Base-by-base conservation (phyloP, 2,888 invertebrate genomes). In the Sicus ferrugineus region DNA sequence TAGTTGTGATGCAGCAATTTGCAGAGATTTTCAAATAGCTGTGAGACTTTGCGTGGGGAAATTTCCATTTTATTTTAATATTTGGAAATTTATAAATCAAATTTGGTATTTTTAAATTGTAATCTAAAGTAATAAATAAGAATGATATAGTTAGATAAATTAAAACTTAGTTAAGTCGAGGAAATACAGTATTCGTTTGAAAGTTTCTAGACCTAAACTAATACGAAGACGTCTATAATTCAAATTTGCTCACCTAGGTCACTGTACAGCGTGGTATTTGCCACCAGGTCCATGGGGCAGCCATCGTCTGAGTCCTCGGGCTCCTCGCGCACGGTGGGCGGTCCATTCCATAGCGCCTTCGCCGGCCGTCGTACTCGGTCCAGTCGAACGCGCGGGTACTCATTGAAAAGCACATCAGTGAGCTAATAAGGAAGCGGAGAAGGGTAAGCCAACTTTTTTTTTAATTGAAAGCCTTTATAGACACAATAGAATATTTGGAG, bases 281-380 rank as follows among this genome's bases (percentile, higher is more conserved):
- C 72, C 69, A 80, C 80, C 69, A 85, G 80, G 66, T 85, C 85
- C 73, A 84, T 82, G 58, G 81, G 79, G 59, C 81, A 82, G 61
- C 81, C 79, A 75, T 85, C 85, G 21, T 52, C 1, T 0, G 83
- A 80, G 61, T 87, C 88, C 78, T 89, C 89, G 70, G 88, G 88
- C 80, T 90, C 90, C 77, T 89, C 89, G 75, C 88, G 86, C 71
- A 89, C 84, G 46, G 89, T 89, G 19, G 90, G 89, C 38, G 89
- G 89, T 2, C 88, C 88, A 73, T 87, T 87, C 79, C 89, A 85
- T 78, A 90, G 88, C 0, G 80, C 79, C 75, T 82, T 83, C 16
- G 77, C 80, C 2, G 83, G 82, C 72, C 89, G 88, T 59, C 90
- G 89, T 0, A 90, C 89, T 1, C 91, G 91, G 80, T 91, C 91